Percentiles rank a stretch among this genome's conserved stretches.
These are phyloP conservation scores for Melitaea cinxia DNA, from an alignment of 1,140 invertebrate genomes.

Conservation along the genomic window DNA sequence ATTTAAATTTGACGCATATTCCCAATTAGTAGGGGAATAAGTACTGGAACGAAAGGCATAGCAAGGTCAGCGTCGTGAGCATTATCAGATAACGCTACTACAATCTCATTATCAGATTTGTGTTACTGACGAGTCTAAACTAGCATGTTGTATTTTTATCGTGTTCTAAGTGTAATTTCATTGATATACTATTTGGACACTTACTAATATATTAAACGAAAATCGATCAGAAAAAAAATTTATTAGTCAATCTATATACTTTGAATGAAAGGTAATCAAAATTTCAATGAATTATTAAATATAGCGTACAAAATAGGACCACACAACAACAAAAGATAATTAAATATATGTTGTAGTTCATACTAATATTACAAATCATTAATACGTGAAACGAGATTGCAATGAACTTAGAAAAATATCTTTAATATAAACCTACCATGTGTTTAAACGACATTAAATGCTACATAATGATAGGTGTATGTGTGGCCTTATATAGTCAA, in stretches of 20 bases:
- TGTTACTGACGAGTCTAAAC: slow-evolving; percentile 14
- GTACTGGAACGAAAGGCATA: neutral
- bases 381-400: neutral
- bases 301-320: too few relatives aligned
- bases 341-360: neutral
- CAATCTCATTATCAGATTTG: slow-evolving; percentile 26
- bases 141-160: slow-evolving; percentile 8
- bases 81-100: slow-evolving; percentile 29
- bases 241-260: too few relatives aligned
- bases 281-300: too few relatives aligned
- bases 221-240: too few relatives aligned
- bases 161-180: neutral
- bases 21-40: neutral
- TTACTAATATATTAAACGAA: neutral
- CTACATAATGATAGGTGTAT: neutral
- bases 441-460: neutral
- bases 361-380: neutral
- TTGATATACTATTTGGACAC: neutral
- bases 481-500: slow-evolving; percentile 11
- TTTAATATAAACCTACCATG: neutral
- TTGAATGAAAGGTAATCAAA: too few relatives aligned
- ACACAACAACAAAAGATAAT: too few relatives aligned
- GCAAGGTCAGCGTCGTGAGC: slow-evolving; percentile 20
- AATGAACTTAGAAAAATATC: neutral
- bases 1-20: too few relatives aligned